phyloP scores from a whole-genome alignment of 2,888 invertebrate genomes.

The Papilio demoleus region DNA sequence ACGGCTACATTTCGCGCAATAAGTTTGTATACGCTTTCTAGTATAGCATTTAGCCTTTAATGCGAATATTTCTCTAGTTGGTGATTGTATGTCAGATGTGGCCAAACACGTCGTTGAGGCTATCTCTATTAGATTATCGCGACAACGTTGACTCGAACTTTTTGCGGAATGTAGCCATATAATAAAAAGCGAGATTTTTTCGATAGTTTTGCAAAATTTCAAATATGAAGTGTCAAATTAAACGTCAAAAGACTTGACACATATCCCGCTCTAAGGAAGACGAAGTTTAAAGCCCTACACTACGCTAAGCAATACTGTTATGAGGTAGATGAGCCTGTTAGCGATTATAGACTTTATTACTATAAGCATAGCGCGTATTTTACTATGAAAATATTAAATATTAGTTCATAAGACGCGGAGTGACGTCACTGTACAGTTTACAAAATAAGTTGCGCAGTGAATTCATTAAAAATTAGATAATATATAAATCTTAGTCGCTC shows the following conservation, averaged over 20 bases:
- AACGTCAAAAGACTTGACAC: neutral
- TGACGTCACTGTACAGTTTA: conserved; percentile 7
- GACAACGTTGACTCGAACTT: too few relatives aligned
- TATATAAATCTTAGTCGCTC: neutral
- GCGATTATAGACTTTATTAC: conserved; percentile 26
- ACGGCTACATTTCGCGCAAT: too few relatives aligned
- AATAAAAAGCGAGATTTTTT: too few relatives aligned
- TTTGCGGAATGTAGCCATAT: too few relatives aligned
- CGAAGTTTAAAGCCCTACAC: conserved; percentile 24
- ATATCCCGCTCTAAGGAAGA: conserved; percentile 46
- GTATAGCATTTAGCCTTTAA: too few relatives aligned
- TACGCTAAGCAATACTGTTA: conserved; percentile 40
- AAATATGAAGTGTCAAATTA: neutral
- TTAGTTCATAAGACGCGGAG: too few relatives aligned
- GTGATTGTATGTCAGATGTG: too few relatives aligned
- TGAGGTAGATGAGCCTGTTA: conserved; percentile 39
- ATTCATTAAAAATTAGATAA: neutral
- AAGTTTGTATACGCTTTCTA: too few relatives aligned
- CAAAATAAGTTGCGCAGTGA: neutral
- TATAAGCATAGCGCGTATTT: neutral
- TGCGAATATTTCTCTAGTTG: too few relatives aligned
- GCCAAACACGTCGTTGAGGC: too few relatives aligned
- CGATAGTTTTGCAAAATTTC: neutral
- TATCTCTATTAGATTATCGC: too few relatives aligned
- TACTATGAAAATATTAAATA: neutral